Base-by-base conservation (phyloP, 2,797 vertebrate species). In the Urosaurus nigricauda region DNA sequence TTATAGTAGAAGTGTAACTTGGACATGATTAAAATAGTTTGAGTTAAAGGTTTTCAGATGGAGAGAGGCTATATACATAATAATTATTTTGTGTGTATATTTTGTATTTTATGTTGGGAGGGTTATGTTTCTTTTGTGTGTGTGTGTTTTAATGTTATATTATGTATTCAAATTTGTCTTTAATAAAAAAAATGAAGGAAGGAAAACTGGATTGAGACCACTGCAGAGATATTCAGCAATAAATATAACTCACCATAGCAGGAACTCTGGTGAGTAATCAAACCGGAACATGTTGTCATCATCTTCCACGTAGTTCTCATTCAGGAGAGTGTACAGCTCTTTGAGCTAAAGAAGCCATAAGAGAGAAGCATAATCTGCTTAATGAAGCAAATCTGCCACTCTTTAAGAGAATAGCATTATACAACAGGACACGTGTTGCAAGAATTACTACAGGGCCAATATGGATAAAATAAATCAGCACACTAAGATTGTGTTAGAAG, bases 201-300 rank as follows among this genome's bases (percentile, higher is more conserved):
- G 17, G 19, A 17, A 77, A 70, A 84, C 60, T 68, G 35, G 35
- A 79, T 35, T 43, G 40, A 82, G 53, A 58, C 12, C 16, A 75
- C 26, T 6, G 17, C 13, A 4, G 70, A 89, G n/a, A 85, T 51
- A 81, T 56, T 68, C 35, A 82, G 17, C 14, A 35, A 51, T 35
- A 85, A 32, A 58, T 35, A 0, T 17, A 53, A 95, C 96, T 98
- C 96, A 99, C 99, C 99, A 99, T 87, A 99, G 97, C 90, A 99
- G 97, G 94, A 99, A 99, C 93, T 99, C 99, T 0, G 99, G 98
- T 0, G 99, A 99, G 95, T 99, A 99, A 96, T 99, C 99, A 91
- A 99, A 99, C 8, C 98, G 98, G 96, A 99, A 99, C 99, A 99
- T 99, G 97, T 99, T 99, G 97, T 99, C 99, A 1, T 99, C 99